phyloP scores from a whole-genome alignment of 92 coral and sea anemone species.

The Metridium senile region DNA sequence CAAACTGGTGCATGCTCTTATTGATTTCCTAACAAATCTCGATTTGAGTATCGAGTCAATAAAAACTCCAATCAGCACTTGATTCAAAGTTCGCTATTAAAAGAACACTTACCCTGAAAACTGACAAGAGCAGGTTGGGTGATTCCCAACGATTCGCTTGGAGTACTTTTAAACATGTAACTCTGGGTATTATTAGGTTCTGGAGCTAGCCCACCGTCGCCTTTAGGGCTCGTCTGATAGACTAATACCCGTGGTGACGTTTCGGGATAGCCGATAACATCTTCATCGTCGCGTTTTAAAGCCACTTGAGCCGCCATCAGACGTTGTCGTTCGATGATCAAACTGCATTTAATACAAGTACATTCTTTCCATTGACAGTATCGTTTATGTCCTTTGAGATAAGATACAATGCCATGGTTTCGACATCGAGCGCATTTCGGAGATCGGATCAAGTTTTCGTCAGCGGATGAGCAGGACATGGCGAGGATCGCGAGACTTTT shows the following conservation, averaged over 20 bases:
- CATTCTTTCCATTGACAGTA: slow-evolving; percentile 95
- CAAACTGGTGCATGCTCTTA: too few species aligned
- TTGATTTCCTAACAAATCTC: too few species aligned
- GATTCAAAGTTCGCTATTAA: neutral
- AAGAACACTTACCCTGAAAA: neutral
- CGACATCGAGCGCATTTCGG: slow-evolving; percentile 98
- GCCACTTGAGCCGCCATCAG: slow-evolving; percentile 99
- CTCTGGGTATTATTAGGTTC: slow-evolving; percentile 15
- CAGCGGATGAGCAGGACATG: slow-evolving; percentile 56
- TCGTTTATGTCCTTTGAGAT: slow-evolving; percentile 92
- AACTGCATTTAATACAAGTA: slow-evolving; percentile 85
- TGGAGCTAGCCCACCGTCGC: neutral
- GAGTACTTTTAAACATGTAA: neutral
- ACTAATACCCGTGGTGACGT: neutral
- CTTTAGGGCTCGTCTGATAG: neutral
- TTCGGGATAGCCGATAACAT: slow-evolving; percentile 29
- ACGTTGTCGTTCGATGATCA: slow-evolving; percentile 94
- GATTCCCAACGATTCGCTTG: slow-evolving; percentile 6
- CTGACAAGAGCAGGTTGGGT: neutral
- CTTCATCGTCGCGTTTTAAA: slow-evolving; percentile 90
- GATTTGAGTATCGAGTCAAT: slow-evolving; percentile 5
- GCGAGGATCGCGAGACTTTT: too few species aligned
- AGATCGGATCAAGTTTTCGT: slow-evolving; percentile 67
- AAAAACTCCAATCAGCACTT: neutral
- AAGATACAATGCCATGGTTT: slow-evolving; percentile 81